A percentile compares a stretch with the other conserved stretches of the same genome.
Evolutionary conservation across 2,113 vertebrate species (phyloP).

Genomic region (mouse (Mus musculus)): DNA sequence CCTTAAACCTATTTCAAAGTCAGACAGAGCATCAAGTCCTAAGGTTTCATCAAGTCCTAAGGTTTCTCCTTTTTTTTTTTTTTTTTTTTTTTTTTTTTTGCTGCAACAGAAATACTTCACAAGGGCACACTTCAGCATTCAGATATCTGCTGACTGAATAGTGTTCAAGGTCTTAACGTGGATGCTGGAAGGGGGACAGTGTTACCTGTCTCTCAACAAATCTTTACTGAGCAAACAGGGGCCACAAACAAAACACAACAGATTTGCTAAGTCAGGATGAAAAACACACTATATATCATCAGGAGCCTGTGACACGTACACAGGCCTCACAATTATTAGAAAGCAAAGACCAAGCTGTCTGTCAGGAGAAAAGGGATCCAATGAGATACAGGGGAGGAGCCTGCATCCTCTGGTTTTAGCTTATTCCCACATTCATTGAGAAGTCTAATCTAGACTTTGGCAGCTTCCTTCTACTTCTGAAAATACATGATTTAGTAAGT

Average conservation of each 20-base stretch:
- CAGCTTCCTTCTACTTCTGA: slow-evolving; percentile 4
- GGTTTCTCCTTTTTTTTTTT: too few relatives aligned
- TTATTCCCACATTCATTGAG: not conserved
- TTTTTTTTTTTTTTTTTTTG: not conserved
- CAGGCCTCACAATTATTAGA: not conserved
- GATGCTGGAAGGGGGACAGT: not conserved
- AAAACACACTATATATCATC: not conserved
- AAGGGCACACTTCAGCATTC: not conserved
- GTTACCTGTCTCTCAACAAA: not conserved
- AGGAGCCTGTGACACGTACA: not conserved
- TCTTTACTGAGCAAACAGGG: not conserved
- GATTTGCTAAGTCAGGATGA: not conserved
- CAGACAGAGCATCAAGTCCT: not conserved
- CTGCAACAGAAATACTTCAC: not conserved
- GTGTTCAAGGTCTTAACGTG: not conserved
- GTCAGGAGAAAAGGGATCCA: not conserved
- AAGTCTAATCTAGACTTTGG: not conserved
- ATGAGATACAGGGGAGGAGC: not conserved
- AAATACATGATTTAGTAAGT: slow-evolving; percentile 3
- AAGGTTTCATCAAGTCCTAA: not conserved
- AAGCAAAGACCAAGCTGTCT: not conserved
- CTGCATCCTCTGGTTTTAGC: not conserved
- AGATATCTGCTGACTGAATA: not conserved
- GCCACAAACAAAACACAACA: not conserved
- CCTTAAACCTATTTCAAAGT: not conserved